Conservation (phyloP, 2,113 vertebrate species). For the Chlorodrepanis virens region DNA sequence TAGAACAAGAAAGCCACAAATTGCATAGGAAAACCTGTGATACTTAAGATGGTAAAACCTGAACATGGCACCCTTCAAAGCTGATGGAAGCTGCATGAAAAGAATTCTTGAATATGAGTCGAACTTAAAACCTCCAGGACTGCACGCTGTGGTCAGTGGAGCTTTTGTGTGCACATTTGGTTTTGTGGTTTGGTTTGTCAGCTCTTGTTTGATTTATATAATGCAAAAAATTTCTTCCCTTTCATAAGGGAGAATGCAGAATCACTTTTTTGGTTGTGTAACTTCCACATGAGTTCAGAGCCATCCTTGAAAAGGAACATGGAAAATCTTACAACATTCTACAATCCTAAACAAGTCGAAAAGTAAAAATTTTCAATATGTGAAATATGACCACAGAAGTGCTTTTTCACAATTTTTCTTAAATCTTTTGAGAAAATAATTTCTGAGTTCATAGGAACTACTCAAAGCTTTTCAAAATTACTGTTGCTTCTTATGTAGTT, state of each 20-base stretch:
- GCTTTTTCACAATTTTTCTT: neutral
- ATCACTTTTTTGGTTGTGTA: neutral
- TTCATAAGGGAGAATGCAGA: neutral
- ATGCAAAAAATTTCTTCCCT: neutral
- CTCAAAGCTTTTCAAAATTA: neutral
- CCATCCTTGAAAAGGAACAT: neutral
- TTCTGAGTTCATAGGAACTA: neutral
- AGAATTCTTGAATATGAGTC: fast-evolving
- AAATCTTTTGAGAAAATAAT: neutral
- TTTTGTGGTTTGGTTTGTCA: neutral
- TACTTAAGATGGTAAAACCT: neutral
- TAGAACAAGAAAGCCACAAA: neutral
- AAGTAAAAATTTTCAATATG: neutral
- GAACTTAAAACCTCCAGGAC: neutral
- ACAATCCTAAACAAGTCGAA: neutral
- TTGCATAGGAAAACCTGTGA: neutral
- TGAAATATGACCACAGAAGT: neutral
- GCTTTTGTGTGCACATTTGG: fast-evolving
- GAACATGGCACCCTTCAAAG: neutral
- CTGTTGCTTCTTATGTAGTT: neutral
- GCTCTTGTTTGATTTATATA: neutral
- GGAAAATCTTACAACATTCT: neutral
- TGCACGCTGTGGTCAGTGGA: neutral
- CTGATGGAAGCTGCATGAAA: neutral
- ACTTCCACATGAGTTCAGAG: neutral